Evolutionary conservation across 2,888 invertebrate species (phyloP).

Genomic region (Polyommatus icarus): DNA sequence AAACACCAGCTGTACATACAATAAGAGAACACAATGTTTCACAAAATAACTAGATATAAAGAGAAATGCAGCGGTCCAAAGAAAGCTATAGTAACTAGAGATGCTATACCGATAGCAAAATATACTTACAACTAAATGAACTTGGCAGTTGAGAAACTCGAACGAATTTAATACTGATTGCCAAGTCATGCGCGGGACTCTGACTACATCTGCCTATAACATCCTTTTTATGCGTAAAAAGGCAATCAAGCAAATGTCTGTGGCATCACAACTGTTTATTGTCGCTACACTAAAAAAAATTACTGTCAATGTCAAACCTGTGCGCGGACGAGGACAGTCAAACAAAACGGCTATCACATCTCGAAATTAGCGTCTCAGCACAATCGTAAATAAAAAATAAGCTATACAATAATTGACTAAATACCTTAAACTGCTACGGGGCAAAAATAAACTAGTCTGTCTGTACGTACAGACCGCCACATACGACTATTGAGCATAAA

Average conservation of each 20-base stretch:
- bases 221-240: conserved; percentile 28
- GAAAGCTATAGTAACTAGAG: conserved; percentile 64
- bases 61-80: conserved; percentile 75
- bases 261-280: conserved; percentile 22
- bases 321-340: conserved; percentile 29
- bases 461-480: conserved; percentile 50
- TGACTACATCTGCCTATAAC: conserved; percentile 29
- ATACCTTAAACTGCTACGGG: conserved; percentile 72
- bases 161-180: conserved; percentile 70
- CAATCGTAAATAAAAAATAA: conserved; percentile 50
- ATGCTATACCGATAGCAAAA: conserved; percentile 53
- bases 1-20: conserved; percentile 75
- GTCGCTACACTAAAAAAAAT: conserved; percentile 22
- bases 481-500: conserved; percentile 77
- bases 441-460: conserved; percentile 66
- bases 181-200: conserved; percentile 51
- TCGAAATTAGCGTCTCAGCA: conserved; percentile 37
- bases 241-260: conserved; percentile 28
- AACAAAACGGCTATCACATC: conserved; percentile 40
- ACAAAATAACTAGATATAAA: conserved; percentile 69
- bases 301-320: conserved; percentile 30
- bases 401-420: conserved; percentile 79
- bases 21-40: conserved; percentile 77
- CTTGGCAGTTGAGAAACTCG: conserved; percentile 56
- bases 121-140: conserved; percentile 52